Conservation (phyloP, 2,888 invertebrate genomes). For the Erebia epiphron region DNA sequence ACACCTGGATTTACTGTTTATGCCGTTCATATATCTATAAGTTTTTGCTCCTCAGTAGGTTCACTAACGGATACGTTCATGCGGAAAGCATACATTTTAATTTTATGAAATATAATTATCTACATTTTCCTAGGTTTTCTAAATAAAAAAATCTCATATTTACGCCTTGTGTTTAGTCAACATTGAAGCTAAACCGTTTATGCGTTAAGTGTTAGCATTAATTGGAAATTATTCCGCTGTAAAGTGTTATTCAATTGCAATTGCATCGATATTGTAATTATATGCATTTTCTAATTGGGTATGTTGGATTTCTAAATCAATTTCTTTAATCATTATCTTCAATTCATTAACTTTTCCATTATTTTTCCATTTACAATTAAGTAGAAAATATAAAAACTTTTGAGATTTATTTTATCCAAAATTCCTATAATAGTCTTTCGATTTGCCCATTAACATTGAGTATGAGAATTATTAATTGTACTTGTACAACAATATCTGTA, state of each 20-base stretch:
- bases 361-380: background rate
- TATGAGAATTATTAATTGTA: too few species aligned
- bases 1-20: conserved; percentile 25
- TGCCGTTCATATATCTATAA: conserved; percentile 18
- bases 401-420: too few species aligned
- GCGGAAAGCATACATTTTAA: conserved; percentile 33
- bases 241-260: conserved; percentile 9
- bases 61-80: conserved; percentile 28
- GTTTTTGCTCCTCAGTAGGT: conserved; percentile 21
- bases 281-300: background rate
- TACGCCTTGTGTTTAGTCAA: conserved; percentile 8
- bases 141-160: conserved; percentile 2
- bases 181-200: conserved; percentile 13
- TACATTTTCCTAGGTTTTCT: conserved; percentile 13
- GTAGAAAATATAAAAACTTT: too few species aligned
- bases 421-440: too few species aligned
- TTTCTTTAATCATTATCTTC: background rate
- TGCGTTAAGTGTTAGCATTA: conserved; percentile 15
- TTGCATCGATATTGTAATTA: background rate
- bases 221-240: background rate
- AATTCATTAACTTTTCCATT: background rate
- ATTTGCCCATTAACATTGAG: too few species aligned
- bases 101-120: conserved; percentile 30
- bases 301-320: background rate
- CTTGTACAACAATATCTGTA: too few species aligned